Evolutionary conservation across 2,797 vertebrate species (phyloP), one percentile per base, ranked within the genome.

Genomic region (Pyrrhura leucotis): DNA sequence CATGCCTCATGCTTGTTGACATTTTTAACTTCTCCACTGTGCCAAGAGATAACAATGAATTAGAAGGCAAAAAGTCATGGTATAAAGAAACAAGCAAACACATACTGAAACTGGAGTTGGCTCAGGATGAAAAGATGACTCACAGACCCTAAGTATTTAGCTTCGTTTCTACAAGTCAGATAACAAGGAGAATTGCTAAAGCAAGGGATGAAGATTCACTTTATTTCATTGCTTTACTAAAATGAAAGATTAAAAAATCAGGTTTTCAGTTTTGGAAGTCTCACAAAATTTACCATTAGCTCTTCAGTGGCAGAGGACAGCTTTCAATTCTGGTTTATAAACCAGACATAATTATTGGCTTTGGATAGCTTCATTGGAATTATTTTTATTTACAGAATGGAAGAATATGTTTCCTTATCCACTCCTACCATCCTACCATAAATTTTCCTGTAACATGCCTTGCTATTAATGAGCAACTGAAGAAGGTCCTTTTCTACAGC

Each of bases 1-100:
- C 40, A 0, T 94, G 92, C 61, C 71, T 97, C 93, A 90, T 53
- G 59, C 73, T 93, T 93, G 58, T 73, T 95, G 94, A 95, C 1
- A 0, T 88, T 95, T 94, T 90, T 62, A 95, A 87, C 77, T 63
- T 81, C 74, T 87, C 71, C 51, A 39, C 51, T 40, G 71, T 94
- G 96, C 94, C 94, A 95, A 96, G 74, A 95, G 95, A 93, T 96
- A 96, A 90, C 85, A 90, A 86, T 82, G 94, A 96, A 20, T 83
- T 39, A 48, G 45, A 42, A 95, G 91, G 82, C 62, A 44, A 96
- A 91, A 95, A 96, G 85, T 88, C 85, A 81, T 2, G 1, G 67
- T 45, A 72, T 72, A 91, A 85, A 78, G 85, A 86, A 95, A 88
- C 66, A 96, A 86, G 83, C 31, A 76, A 6, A 76, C 42, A 73